These are phyloP conservation scores for Oxycera nigricornis DNA, from an alignment of 2,888 invertebrate species.

Conservation along the genomic window DNA sequence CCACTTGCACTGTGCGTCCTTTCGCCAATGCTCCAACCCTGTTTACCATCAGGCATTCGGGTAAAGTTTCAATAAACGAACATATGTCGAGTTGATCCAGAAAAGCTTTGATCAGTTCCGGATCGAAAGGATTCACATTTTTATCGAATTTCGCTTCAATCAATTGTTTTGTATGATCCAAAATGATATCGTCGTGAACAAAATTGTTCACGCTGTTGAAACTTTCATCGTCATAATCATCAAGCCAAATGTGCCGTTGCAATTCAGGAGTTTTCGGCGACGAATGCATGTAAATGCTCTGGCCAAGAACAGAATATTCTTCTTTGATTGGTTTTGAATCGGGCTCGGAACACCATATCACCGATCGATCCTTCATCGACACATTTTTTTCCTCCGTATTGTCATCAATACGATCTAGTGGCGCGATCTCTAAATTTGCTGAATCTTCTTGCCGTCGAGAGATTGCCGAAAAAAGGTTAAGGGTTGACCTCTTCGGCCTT, in stretches of 20 bases:
- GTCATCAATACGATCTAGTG: not conserved
- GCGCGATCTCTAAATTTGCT: not conserved
- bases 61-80: conserved; percentile 65
- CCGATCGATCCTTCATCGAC: not conserved
- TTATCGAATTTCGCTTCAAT: conserved; percentile 50
- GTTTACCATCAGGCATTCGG: conserved; percentile 66
- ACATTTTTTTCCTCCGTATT: not conserved
- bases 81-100: conserved; percentile 77
- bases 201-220: not conserved
- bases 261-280: conserved; percentile 54
- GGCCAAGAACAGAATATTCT: conserved; percentile 46
- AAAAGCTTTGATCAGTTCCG: conserved; percentile 71
- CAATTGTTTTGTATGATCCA: conserved; percentile 52
- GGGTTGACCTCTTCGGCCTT: conserved; percentile 14
- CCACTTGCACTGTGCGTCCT: conserved; percentile 62
- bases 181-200: conserved; percentile 46
- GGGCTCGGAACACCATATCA: not conserved
- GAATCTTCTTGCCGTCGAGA: conserved; percentile 36
- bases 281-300: conserved; percentile 56
- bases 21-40: conserved; percentile 66
- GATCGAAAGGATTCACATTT: conserved; percentile 82
- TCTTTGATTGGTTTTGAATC: not conserved
- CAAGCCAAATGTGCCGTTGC: conserved; percentile 53
- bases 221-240: conserved; percentile 37
- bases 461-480: conserved; percentile 40